These are phyloP conservation scores for Chironex yamaguchii DNA, from an alignment of 30 jellyfish, hydroid and myxozoan genomes.

Conservation along the genomic window DNA sequence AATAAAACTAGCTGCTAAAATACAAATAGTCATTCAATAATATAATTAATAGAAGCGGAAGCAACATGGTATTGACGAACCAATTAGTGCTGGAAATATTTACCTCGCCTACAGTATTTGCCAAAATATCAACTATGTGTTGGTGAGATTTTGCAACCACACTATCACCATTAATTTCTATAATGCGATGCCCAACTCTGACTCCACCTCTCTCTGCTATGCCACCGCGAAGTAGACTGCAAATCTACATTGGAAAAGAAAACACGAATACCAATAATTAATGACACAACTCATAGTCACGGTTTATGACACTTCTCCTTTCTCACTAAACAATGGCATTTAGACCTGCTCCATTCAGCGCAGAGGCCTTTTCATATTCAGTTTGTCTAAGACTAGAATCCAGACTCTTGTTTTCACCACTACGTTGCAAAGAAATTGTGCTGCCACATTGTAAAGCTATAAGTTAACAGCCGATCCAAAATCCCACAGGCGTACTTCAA, in stretches of 20 bases:
- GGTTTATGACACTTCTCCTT: no score
- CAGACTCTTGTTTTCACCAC: no score
- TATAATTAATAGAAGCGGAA: neutral
- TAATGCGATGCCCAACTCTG: constrained; percentile 98
- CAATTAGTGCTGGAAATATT: neutral
- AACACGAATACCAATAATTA: no score
- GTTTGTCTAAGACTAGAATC: no score
- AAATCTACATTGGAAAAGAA: constrained; percentile 60
- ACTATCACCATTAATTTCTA: constrained; percentile 97
- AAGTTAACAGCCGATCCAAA: no score
- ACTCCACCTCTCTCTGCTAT: constrained; percentile 99
- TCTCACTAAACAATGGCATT: no score
- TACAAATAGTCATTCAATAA: neutral
- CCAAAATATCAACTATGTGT: constrained; percentile 92
- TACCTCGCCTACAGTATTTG: constrained; percentile 97
- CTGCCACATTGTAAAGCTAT: no score
- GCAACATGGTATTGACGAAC: neutral
- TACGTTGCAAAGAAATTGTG: no score
- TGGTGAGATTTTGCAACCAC: constrained; percentile 99
- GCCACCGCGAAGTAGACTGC: constrained; percentile 98
- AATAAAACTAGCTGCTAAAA: neutral
- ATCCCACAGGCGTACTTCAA: no score
- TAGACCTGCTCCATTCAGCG: no score
- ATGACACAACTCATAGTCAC: no score
- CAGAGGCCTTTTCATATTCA: no score